Evolutionary conservation across 2,113 vertebrate species (phyloP).

Genomic region (Notiomystis cincta): DNA sequence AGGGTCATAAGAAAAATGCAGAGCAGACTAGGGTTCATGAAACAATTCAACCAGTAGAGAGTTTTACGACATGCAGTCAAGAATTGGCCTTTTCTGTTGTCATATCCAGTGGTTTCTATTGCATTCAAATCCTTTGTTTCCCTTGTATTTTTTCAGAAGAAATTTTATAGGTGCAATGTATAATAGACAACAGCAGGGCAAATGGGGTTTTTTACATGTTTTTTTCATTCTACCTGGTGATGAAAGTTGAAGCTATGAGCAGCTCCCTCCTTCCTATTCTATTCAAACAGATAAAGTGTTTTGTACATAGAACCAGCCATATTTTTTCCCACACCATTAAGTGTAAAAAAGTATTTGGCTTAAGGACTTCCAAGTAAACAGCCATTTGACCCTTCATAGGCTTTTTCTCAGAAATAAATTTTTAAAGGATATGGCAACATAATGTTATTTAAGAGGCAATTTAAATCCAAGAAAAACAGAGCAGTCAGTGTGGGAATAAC

Average conservation of each 20-base stretch:
- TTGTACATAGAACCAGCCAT: neutral
- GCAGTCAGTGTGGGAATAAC: neutral
- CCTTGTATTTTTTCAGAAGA: neutral
- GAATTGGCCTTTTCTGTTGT: neutral
- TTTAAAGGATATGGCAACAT: neutral
- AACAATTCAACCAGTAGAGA: neutral
- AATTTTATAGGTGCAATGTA: neutral
- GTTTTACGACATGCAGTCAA: neutral
- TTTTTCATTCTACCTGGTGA: neutral
- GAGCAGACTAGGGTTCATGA: neutral
- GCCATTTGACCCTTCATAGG: neutral
- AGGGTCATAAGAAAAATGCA: neutral
- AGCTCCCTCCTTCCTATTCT: neutral
- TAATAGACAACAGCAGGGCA: neutral
- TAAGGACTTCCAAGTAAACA: neutral
- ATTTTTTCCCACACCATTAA: neutral
- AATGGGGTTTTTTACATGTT: neutral
- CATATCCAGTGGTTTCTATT: neutral
- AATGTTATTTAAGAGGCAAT: neutral
- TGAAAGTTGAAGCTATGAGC: neutral
- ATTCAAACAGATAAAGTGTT: neutral
- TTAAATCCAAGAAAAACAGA: neutral
- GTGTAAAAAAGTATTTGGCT: neutral
- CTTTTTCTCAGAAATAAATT: neutral
- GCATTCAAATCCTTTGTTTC: neutral